Evolutionary conservation across 1,140 invertebrate species (phyloP).

Genomic region (Lepidurus packardi): DNA sequence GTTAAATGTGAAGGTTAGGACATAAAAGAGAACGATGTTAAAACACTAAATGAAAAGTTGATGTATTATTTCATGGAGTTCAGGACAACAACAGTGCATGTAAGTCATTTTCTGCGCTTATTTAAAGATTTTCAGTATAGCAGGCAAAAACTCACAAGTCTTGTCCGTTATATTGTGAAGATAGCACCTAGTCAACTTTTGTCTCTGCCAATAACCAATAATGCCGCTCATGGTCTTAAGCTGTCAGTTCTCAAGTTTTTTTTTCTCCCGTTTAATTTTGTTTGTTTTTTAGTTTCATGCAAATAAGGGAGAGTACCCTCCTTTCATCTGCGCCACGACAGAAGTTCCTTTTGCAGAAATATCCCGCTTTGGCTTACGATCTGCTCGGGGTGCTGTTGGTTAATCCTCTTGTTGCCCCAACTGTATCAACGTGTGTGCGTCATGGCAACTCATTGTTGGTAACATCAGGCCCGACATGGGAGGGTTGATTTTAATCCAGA

Average conservation of each 20-base stretch:
- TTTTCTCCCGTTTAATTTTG: background rate
- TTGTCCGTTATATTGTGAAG: too few species aligned
- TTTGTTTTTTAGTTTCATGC: background rate
- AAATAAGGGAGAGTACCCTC: constrained; percentile 1
- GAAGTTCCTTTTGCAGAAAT: background rate
- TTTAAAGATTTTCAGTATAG: too few species aligned
- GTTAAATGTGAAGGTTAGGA: too few species aligned
- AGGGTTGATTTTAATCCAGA: constrained; percentile 22
- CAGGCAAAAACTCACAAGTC: too few species aligned
- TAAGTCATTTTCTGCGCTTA: too few species aligned
- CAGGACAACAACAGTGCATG: too few species aligned
- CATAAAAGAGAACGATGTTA: too few species aligned
- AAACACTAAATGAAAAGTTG: too few species aligned
- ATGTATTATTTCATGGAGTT: too few species aligned
- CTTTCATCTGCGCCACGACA: background rate
- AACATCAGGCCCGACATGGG: constrained; percentile 16
- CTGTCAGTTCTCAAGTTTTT: background rate
- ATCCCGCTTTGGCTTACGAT: background rate
- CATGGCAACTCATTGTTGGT: constrained; percentile 15
- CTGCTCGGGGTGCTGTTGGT: background rate
- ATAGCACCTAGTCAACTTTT: background rate
- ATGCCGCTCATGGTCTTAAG: background rate
- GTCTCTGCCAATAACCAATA: constrained; percentile 2
- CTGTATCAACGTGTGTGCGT: constrained; percentile 14
- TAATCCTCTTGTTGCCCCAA: constrained; percentile 21